phyloP scores from a whole-genome alignment of 2,113 vertebrate species.

The Apistogramma diplotaenia region DNA sequence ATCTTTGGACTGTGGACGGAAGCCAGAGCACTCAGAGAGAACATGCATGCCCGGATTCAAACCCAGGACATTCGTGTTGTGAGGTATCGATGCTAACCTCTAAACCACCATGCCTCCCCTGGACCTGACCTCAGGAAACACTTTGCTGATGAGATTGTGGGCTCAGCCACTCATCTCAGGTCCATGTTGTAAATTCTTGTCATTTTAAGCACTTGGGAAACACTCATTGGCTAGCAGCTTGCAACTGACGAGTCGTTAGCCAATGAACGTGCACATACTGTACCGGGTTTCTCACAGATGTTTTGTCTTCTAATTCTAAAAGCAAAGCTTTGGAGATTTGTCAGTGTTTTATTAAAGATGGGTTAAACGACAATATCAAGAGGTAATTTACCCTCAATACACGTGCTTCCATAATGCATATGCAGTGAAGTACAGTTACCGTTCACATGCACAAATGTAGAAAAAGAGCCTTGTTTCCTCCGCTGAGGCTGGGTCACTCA shows the following conservation, averaged over 20 bases:
- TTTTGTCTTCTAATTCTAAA: background rate
- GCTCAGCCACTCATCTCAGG: background rate
- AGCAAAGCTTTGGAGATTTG: background rate
- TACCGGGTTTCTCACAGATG: background rate
- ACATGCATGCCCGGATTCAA: no score
- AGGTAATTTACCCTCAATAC: background rate
- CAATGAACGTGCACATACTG: background rate
- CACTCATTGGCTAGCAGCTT: background rate
- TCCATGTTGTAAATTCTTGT: background rate
- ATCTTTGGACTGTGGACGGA: background rate
- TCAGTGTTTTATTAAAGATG: background rate
- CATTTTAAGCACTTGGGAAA: background rate
- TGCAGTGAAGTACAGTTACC: no score
- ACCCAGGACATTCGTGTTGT: background rate
- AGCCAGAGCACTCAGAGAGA: background rate
- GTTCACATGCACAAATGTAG: background rate
- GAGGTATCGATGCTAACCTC: background rate
- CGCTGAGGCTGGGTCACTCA: constrained; percentile 9
- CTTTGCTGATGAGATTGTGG: background rate
- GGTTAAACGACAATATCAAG: background rate
- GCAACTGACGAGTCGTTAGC: background rate
- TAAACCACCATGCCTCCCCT: background rate
- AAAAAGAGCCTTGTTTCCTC: constrained; percentile 6
- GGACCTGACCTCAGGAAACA: background rate
- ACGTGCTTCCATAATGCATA: no score